Percentiles rank a stretch among this genome's conserved stretches.
Conservation (phyloP, 2,113 vertebrate genomes). For the Plecotus auritus region DNA sequence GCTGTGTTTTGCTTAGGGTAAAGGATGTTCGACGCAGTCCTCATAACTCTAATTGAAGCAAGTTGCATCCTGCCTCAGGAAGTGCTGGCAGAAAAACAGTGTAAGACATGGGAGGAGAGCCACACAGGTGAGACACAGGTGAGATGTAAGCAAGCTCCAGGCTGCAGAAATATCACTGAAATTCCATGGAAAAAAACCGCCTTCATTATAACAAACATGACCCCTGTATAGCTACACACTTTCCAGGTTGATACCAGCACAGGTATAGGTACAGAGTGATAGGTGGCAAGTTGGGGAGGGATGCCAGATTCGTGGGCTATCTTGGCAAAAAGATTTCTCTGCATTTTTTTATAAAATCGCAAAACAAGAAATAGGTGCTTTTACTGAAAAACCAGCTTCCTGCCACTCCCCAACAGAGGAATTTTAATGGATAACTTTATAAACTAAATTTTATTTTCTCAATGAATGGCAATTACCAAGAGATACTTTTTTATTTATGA, state of each 20-base stretch:
- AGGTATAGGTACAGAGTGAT: neutral
- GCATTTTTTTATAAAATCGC: neutral
- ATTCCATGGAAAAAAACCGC: neutral
- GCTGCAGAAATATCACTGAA: neutral
- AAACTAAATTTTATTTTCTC: constrained; percentile 24
- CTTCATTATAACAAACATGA: neutral
- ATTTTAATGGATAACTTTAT: neutral
- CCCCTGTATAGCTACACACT: neutral
- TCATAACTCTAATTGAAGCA: neutral
- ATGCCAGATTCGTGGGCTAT: neutral
- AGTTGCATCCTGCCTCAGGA: neutral
- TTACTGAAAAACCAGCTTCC: neutral
- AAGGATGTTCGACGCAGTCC: neutral
- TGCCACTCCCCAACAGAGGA: neutral
- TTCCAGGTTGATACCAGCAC: neutral
- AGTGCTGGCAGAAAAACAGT: neutral
- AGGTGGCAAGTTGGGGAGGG: neutral
- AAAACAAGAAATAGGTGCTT: neutral
- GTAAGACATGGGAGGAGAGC: neutral
- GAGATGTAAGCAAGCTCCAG: neutral
- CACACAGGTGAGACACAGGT: neutral
- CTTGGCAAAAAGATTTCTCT: neutral
- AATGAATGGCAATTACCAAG: neutral
- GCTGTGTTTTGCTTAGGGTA: neutral
- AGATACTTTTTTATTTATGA: neutral